Conservation (phyloP, 2,113 vertebrate species). For the Channa maculata region DNA sequence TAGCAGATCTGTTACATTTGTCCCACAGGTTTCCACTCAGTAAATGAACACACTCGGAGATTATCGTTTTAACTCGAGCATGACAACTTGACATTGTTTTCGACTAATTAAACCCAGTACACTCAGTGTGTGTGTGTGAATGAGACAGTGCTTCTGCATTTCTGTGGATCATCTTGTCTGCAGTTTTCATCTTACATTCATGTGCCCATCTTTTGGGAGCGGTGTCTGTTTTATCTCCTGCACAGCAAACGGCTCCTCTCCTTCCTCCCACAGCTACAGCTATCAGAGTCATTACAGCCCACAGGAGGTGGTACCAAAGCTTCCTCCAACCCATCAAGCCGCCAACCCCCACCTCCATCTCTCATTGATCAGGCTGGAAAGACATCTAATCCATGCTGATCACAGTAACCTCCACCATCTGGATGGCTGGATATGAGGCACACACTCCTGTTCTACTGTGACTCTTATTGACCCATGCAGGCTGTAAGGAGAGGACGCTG, state of each 20-base stretch:
- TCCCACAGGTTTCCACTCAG: background rate
- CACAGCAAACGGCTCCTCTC: slow-evolving; percentile 20
- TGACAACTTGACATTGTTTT: background rate
- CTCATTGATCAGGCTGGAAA: slow-evolving; percentile 64
- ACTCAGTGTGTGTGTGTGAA: background rate
- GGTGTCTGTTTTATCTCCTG: slow-evolving; percentile 52
- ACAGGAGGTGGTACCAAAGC: slow-evolving; percentile 55
- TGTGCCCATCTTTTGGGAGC: slow-evolving; percentile 1
- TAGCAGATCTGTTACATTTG: background rate
- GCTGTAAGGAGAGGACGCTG: slow-evolving; percentile 23
- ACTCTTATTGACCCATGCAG: slow-evolving; percentile 44
- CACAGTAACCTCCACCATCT: slow-evolving; percentile 41
- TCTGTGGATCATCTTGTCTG: background rate
- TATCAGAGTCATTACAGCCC: slow-evolving; percentile 56
- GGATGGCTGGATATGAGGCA: slow-evolving; percentile 28
- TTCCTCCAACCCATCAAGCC: slow-evolving; percentile 26
- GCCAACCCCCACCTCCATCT: slow-evolving; percentile 35
- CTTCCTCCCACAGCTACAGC: slow-evolving; percentile 40
- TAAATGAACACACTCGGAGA: background rate
- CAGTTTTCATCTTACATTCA: slow-evolving; percentile 9
- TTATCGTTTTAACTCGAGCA: background rate
- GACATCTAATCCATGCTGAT: slow-evolving; percentile 70
- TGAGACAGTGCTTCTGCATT: background rate
- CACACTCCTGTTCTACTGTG: slow-evolving; percentile 23
- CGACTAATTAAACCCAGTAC: background rate